These are phyloP conservation scores for Myotis planiceps DNA, from an alignment of 2,797 vertebrate species.

Conservation along the genomic window DNA sequence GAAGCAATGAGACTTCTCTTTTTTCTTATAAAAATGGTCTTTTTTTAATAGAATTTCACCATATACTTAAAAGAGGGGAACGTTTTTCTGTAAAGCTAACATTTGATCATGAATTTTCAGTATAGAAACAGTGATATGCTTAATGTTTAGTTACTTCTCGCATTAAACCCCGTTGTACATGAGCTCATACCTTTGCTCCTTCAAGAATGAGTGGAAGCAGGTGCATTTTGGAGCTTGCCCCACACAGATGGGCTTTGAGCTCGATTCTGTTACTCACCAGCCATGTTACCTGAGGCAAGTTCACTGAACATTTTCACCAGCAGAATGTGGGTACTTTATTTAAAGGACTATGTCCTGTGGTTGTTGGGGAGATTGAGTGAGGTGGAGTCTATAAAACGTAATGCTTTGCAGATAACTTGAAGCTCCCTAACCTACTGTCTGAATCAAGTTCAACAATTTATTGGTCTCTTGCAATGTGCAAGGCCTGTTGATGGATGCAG, in stretches of 20 bases:
- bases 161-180: not conserved
- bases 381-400: not conserved
- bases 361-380: not conserved
- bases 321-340: not conserved
- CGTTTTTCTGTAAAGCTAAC: not conserved
- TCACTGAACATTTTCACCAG: not conserved
- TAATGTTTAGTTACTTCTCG: not conserved
- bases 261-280: not conserved
- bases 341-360: not conserved
- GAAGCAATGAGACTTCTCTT: not conserved
- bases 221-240: not conserved
- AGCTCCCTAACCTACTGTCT: not conserved
- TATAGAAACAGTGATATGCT: not conserved
- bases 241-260: not conserved
- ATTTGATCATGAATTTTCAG: not conserved
- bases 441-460: not conserved
- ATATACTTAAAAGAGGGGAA: not conserved
- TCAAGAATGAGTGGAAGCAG: not conserved
- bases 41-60: not conserved
- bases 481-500: not conserved
- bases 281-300: not conserved
- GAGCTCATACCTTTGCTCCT: not conserved
- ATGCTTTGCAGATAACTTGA: not conserved
- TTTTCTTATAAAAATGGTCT: not conserved
- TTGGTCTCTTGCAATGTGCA: not conserved